Evolutionary conservation across 1,140 invertebrate species (phyloP).

Genomic region (Trichonephila clavipes): DNA sequence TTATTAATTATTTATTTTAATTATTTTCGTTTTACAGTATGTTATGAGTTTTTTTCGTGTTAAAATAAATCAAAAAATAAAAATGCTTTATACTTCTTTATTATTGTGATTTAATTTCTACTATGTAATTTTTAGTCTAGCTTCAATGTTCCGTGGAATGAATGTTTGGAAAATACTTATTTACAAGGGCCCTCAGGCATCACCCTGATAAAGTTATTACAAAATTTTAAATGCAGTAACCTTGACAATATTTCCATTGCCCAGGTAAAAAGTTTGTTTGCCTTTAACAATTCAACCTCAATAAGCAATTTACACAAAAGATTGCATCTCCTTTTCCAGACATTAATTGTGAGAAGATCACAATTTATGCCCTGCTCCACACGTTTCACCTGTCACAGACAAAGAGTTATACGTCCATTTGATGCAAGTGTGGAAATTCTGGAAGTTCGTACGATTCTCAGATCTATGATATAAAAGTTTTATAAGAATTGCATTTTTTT

Average conservation of each 20-base stretch:
- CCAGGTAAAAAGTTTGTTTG: background rate
- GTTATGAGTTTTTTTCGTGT: too few species aligned
- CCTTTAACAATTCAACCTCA: background rate
- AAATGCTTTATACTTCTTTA: too few species aligned
- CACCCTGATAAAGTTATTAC: background rate
- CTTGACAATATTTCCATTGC: background rate
- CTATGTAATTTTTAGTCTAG: too few species aligned
- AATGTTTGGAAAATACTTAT: too few species aligned
- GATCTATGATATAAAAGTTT: background rate
- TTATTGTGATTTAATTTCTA: too few species aligned
- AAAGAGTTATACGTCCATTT: background rate
- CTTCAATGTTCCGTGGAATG: too few species aligned
- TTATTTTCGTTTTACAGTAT: too few species aligned
- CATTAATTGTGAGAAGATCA: background rate
- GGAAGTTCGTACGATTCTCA: background rate
- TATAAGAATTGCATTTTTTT: background rate
- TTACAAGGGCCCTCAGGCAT: background rate
- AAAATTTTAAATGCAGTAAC: background rate
- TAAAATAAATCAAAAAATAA: too few species aligned
- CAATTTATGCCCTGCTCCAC: background rate
- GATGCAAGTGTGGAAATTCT: background rate
- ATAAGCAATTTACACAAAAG: background rate
- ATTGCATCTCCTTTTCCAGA: background rate
- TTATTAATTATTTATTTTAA: too few species aligned
- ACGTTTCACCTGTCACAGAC: background rate